Evolutionary conservation across 2,888 invertebrate species (phyloP), one percentile per base, ranked within the genome.

Genomic region (Drosophila macrospina): DNA sequence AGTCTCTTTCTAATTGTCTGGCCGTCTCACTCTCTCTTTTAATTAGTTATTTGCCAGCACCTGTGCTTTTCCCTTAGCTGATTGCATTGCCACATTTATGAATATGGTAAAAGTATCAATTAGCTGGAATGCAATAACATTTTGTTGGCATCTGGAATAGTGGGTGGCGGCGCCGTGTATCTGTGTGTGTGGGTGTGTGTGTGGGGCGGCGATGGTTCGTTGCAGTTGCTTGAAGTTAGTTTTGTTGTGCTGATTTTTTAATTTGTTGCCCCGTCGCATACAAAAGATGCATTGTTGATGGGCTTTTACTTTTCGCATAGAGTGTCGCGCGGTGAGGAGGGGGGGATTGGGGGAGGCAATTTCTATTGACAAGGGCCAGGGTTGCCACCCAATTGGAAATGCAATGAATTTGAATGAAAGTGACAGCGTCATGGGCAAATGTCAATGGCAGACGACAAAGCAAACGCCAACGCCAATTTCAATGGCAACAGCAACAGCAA

Each of bases 391-490:
- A 41, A n/a, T 28, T 28, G 1, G 26, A 5, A 26, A n/a, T 74
- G 68, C 67, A 69, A 78, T 74, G 64, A 76, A 81, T 85, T 78
- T 78, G 69, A 83, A 85, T 78, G 85, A 83, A 85, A 82, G 80
- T 45, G 62, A 67, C 65, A 69, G 61, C 45, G 24, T n/a, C 13
- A 11, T 36, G 47, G 61, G 24, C 64, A 66, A 73, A 76, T 76
- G 79, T 80, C 81, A 81, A 80, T 78, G 80, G 59, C 69, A 74
- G 66, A 61, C 70, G 57, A 44, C 34, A 54, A 55, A 44, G 42
- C 48, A 52, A 48, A 32, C 42, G 36, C 42, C 60, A 74, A 45
- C 54, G 41, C 37, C 60, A 74, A 42, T 50, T n/a, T 32, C 56
- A 55, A 3, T 3, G 20, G 20, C 20, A 20, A 20, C 3, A 3